These are phyloP conservation scores for Allacma fusca DNA, from an alignment of 2,888 invertebrate genomes.

Conservation along the genomic window DNA sequence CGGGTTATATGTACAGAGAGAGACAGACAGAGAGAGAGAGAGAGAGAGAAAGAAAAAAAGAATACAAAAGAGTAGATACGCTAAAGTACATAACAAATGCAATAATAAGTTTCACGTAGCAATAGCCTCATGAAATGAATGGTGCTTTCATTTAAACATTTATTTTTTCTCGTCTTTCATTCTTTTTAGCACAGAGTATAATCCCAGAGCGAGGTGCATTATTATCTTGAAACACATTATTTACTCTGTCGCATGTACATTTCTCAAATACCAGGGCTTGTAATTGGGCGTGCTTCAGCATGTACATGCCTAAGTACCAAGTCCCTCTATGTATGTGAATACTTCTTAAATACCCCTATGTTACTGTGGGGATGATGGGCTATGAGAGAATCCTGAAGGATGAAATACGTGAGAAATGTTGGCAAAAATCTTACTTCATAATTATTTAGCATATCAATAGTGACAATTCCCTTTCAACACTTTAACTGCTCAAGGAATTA, in stretches of 20 bases:
- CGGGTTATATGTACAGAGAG: background rate
- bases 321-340: too few relatives aligned
- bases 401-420: conserved; percentile 28
- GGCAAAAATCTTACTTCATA: conserved; percentile 5
- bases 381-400: background rate
- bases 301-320: too few relatives aligned
- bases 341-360: too few relatives aligned
- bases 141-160: conserved; percentile 28
- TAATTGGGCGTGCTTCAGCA: too few relatives aligned
- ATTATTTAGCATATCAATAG: conserved; percentile 28
- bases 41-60: background rate
- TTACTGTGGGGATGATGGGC: too few relatives aligned
- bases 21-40: too few relatives aligned
- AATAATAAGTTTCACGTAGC: background rate
- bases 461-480: conserved; percentile 20
- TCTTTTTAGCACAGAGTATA: background rate
- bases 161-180: conserved; percentile 10
- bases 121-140: conserved; percentile 19
- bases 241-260: too few relatives aligned
- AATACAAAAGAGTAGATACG: background rate
- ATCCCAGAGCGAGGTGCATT: too few relatives aligned
- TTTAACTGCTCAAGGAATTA: conserved; percentile 19
- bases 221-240: too few relatives aligned
- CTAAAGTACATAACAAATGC: background rate
- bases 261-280: too few relatives aligned